Evolutionary conservation across 2,888 invertebrate species (phyloP).

Genomic region (Tiliacea citrago): DNA sequence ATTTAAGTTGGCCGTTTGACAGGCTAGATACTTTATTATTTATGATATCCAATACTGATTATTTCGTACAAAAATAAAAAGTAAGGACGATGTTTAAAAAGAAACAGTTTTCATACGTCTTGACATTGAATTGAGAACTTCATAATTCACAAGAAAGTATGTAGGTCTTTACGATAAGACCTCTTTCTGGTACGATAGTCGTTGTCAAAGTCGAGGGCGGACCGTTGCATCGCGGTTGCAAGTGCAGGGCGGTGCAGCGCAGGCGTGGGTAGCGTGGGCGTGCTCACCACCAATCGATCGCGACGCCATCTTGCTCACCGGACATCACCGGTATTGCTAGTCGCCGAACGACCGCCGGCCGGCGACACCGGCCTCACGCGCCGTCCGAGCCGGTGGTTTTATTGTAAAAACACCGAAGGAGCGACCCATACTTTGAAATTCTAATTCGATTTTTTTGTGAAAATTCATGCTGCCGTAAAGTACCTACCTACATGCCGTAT

Average conservation of each 20-base stretch:
- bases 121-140: conserved; percentile 10
- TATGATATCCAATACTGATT: background rate
- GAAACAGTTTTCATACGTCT: background rate
- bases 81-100: background rate
- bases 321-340: conserved; percentile 79
- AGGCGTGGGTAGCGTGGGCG: conserved; percentile 88
- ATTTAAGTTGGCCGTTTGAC: conserved; percentile 34
- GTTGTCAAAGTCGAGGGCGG: conserved; percentile 73
- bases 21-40: conserved; percentile 17
- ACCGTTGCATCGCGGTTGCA: conserved; percentile 79
- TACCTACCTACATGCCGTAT: conserved; percentile 29
- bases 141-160: conserved; percentile 13
- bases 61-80: conserved; percentile 6
- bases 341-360: conserved; percentile 69
- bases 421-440: conserved; percentile 35
- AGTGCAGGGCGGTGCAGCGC: conserved; percentile 87
- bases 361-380: conserved; percentile 57
- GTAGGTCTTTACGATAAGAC: conserved; percentile 21
- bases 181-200: conserved; percentile 40
- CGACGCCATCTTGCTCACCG: conserved; percentile 87
- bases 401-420: conserved; percentile 40
- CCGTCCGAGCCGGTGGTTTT: conserved; percentile 44
- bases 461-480: conserved; percentile 30
- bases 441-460: conserved; percentile 44
- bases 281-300: conserved; percentile 85